Evolutionary conservation across 2,797 vertebrate genomes (phyloP).

Genomic region (Galaxias olidus): DNA sequence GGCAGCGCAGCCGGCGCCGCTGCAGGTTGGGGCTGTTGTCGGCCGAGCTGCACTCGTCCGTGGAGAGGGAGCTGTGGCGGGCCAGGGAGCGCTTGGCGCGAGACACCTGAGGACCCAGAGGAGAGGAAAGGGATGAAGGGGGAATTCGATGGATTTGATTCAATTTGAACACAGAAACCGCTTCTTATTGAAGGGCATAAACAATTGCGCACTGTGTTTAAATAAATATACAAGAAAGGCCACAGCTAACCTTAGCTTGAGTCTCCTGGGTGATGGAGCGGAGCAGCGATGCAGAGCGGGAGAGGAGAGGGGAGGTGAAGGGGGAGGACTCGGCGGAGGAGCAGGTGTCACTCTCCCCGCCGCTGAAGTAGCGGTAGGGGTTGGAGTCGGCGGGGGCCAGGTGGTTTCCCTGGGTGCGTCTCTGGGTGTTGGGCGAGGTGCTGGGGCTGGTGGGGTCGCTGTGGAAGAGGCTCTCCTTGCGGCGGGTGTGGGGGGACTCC

Average conservation of each 20-base stretch:
- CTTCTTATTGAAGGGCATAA: neutral
- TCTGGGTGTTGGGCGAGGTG: constrained; percentile 85
- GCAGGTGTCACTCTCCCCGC: constrained; percentile 94
- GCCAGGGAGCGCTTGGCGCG: constrained; percentile 90
- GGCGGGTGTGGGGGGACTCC: constrained; percentile 94
- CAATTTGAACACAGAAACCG: neutral
- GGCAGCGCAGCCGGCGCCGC: constrained; percentile 77
- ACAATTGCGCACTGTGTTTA: neutral
- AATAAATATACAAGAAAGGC: no score
- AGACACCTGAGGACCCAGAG: constrained; percentile 60
- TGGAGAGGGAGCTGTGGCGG: constrained; percentile 91
- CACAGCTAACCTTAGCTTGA: constrained; percentile 88
- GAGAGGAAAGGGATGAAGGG: neutral
- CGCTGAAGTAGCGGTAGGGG: constrained; percentile 90
- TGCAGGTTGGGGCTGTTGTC: constrained; percentile 92
- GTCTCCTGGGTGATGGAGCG: constrained; percentile 92
- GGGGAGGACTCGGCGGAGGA: constrained; percentile 95
- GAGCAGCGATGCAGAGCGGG: constrained; percentile 90
- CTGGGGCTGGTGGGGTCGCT: constrained; percentile 88
- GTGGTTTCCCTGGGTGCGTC: constrained; percentile 72
- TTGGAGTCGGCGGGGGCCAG: constrained; percentile 82
- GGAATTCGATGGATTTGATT: neutral
- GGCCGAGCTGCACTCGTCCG: constrained; percentile 90
- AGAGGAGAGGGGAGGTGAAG: constrained; percentile 90
- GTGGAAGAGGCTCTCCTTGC: constrained; percentile 95